These are phyloP conservation scores for Phodopus roborovskii DNA, from an alignment of 2,113 vertebrate species.

Conservation along the genomic window DNA sequence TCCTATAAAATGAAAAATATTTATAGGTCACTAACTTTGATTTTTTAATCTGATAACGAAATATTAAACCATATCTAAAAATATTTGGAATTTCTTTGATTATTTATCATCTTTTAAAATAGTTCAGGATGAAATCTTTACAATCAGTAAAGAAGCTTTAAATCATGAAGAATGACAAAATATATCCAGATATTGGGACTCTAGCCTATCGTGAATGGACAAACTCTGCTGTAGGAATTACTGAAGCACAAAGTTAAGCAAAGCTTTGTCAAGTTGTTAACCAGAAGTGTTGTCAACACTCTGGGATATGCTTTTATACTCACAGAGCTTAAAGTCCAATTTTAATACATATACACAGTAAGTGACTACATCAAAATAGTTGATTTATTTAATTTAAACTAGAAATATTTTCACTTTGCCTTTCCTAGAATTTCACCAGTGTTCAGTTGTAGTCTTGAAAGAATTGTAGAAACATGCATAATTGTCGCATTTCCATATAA, in stretches of 20 bases:
- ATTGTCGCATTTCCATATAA: neutral
- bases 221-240: slow-evolving; percentile 1
- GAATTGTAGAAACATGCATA: neutral
- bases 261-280: neutral
- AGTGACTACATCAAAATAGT: neutral
- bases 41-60: slow-evolving; percentile 19
- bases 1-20: slow-evolving; percentile 69
- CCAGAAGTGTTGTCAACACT: neutral
- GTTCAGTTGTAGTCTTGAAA: neutral
- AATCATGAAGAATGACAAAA: slow-evolving; percentile 38
- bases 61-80: slow-evolving; percentile 61
- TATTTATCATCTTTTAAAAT: slow-evolving; percentile 59
- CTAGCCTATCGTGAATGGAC: neutral
- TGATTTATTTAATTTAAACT: slow-evolving; percentile 9
- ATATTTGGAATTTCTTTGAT: slow-evolving; percentile 59
- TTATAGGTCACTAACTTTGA: slow-evolving; percentile 60
- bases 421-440: neutral
- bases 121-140: slow-evolving; percentile 36
- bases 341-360: neutral
- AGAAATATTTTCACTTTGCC: neutral
- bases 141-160: slow-evolving; percentile 56
- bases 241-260: slow-evolving; percentile 17
- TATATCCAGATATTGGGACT: neutral
- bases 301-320: neutral
- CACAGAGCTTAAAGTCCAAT: neutral